Conservation (phyloP, 2,797 vertebrate genomes). For the Tragopan temminckii region DNA sequence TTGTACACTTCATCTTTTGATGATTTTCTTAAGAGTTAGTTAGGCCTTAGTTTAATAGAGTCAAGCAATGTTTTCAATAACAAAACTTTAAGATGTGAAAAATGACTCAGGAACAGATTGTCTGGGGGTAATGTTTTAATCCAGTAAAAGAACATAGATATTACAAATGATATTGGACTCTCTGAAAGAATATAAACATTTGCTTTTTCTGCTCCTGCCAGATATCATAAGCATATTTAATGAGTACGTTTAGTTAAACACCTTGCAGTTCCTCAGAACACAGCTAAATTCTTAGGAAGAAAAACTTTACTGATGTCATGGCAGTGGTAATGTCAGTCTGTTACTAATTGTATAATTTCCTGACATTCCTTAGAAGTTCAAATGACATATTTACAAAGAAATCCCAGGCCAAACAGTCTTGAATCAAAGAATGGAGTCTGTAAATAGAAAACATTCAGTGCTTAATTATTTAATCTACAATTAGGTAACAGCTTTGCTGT, state of each 20-base stretch:
- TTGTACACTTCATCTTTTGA: background rate
- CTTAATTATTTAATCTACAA: background rate
- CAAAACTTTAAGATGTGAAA: background rate
- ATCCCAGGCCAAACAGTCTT: background rate
- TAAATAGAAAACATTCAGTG: background rate
- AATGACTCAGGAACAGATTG: background rate
- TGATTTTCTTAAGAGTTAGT: background rate
- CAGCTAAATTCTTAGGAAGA: background rate
- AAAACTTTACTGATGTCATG: background rate
- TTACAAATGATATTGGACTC: background rate
- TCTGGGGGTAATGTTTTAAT: background rate
- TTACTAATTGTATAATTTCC: background rate
- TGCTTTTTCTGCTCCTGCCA: background rate
- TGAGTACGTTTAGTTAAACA: background rate
- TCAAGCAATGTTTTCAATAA: background rate
- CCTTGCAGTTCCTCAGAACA: background rate
- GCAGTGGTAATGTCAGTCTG: background rate
- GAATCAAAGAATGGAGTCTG: background rate
- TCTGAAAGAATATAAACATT: background rate
- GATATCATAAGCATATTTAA: background rate
- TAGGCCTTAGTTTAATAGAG: background rate
- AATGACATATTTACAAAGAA: background rate
- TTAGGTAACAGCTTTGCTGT: background rate
- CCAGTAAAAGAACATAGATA: background rate
- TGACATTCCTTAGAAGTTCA: conserved; percentile 1